Evolutionary conservation across 2,113 vertebrate species (phyloP).

Genomic region (Heterotilapia buettikoferi): DNA sequence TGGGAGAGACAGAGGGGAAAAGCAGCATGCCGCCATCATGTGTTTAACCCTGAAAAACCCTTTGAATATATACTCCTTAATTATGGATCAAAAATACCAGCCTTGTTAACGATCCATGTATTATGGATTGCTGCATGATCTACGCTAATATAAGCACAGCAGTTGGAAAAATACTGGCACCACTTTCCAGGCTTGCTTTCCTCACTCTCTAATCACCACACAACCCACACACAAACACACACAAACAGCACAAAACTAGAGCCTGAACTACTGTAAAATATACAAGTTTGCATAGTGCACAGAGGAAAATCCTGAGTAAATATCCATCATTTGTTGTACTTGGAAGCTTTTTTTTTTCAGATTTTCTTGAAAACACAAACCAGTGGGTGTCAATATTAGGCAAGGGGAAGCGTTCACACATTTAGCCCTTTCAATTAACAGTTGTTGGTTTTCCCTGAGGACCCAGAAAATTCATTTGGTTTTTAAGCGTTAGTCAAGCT

Average conservation of each 20-base stretch:
- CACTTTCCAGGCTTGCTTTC: background rate
- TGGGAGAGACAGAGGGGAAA: background rate
- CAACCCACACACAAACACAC: background rate
- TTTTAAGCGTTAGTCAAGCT: conserved; percentile 29
- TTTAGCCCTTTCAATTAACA: conserved; percentile 5
- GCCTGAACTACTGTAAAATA: background rate
- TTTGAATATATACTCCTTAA: conserved; percentile 50
- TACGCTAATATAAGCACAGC: conserved; percentile 48
- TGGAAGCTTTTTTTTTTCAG: background rate
- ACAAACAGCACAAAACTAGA: background rate
- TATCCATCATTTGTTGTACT: background rate
- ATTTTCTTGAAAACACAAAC: background rate
- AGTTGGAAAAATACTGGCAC: conserved; percentile 27
- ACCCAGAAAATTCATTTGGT: background rate
- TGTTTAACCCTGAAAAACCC: conserved; percentile 18
- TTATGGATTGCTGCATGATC: conserved; percentile 55
- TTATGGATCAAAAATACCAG: conserved; percentile 58
- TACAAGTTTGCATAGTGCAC: background rate
- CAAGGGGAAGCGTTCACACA: background rate
- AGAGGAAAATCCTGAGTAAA: background rate
- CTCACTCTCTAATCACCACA: conserved; percentile 14
- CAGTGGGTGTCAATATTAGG: background rate
- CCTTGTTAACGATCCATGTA: conserved; percentile 54
- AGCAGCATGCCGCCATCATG: background rate
- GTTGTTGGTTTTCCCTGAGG: background rate